Evolutionary conservation across 2,888 invertebrate genomes (phyloP), one percentile per base, ranked within the genome.

Genomic region (Osedax fenrisi): DNA sequence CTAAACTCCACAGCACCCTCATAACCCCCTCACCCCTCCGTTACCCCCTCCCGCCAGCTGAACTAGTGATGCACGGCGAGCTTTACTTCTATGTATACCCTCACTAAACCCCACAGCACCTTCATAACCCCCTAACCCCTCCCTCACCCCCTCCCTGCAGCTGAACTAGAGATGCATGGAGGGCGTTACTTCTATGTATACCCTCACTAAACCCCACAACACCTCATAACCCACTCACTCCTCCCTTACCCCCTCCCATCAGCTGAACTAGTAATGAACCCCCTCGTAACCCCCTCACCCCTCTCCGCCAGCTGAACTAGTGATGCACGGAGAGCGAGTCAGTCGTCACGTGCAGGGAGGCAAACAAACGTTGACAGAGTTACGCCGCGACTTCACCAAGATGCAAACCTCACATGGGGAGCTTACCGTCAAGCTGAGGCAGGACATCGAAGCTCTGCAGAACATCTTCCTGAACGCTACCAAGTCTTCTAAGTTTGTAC

Each of bases 311-410:
- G 84, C 84, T 73, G 85, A 85, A 78, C 78, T 85, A 66, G 81
- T 84, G 73, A 80, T 84, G 82, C 85, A 85, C 77, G 80, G 81
- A 1, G 84, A 84, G 78, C 80, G 84, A 25, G 84, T 85, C 23
- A 77, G 79, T 0, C 79, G 83, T 13, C 85, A 85, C 78, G 81
- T 81, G 77, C 82, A 82, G 76, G 84, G 84, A 2, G 81, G 84
- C 56, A 80, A 80, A 25, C 81, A 82, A 77, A 80, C 83, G 0
- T 79, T 85, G 76, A 79, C 80, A 2, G 83, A 84, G 26, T 80
- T 84, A 24, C 77, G 80, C 27, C 78, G 79, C 3, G 77, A 80
- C 23, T 84, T 83, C 77, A 79, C 78, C 61, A 78, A 78, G 69
- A 81, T 84, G 81, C 81, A 81, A 10, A 76, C 78, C 1, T 81